Percentiles rank a stretch among this genome's conserved stretches.
Conservation (phyloP, 1,140 invertebrate genomes). For the Lordiphosa mommai region DNA sequence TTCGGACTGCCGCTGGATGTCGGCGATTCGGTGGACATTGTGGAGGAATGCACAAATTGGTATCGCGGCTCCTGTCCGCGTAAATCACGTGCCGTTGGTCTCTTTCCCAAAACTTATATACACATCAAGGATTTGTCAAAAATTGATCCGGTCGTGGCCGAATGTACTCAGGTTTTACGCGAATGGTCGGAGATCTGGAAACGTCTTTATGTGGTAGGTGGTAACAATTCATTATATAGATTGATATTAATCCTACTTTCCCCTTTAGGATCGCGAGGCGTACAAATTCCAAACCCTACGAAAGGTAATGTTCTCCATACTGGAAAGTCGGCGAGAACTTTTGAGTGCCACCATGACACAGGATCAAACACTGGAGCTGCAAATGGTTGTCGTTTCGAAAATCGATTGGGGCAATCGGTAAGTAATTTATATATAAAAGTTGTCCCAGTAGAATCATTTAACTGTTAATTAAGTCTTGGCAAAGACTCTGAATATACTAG, state of each 20-base stretch:
- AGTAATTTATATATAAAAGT: no score
- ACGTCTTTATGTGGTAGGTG: conserved; percentile 89
- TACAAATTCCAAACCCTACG: conserved; percentile 91
- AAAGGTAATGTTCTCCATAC: conserved; percentile 93
- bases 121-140: conserved; percentile 87
- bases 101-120: conserved; percentile 90
- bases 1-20: conserved; percentile 92
- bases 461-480: no score
- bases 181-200: conserved; percentile 98
- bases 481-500: no score
- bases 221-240: neutral
- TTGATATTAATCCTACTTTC: neutral
- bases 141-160: conserved; percentile 93
- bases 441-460: no score
- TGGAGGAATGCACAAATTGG: conserved; percentile 93
- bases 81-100: conserved; percentile 89
- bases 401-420: conserved; percentile 98
- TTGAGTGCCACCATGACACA: conserved; percentile 92
- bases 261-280: conserved; percentile 86
- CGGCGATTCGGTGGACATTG: conserved; percentile 93
- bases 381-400: conserved; percentile 92
- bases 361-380: conserved; percentile 92
- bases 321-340: conserved; percentile 90
- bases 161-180: conserved; percentile 93
- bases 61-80: conserved; percentile 89